Conservation (phyloP, 2,888 invertebrate species). For the Polymixis flavicincta region DNA sequence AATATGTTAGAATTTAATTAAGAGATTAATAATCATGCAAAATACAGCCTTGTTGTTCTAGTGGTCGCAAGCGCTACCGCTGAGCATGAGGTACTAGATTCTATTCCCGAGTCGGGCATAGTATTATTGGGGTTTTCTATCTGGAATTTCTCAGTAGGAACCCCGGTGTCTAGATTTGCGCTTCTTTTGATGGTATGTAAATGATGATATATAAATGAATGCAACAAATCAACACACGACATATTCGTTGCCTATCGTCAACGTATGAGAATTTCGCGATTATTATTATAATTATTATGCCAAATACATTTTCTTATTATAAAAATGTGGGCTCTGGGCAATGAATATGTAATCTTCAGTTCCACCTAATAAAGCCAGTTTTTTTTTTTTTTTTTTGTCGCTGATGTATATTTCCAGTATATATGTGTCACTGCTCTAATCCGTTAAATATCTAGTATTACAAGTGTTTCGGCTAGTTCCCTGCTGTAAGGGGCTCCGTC, state of each 20-base stretch:
- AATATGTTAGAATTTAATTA: no score
- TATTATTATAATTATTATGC: constrained; percentile 29
- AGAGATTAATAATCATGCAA: not conserved
- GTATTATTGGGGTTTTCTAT: no score
- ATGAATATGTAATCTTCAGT: constrained; percentile 7
- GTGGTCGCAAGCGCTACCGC: no score
- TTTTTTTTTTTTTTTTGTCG: not conserved
- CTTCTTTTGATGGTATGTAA: no score
- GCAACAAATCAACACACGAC: constrained; percentile 23
- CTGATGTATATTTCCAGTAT: constrained; percentile 36
- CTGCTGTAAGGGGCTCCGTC: constrained; percentile 45
- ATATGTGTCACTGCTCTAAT: constrained; percentile 30
- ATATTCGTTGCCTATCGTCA: constrained; percentile 10
- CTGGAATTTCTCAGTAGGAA: no score
- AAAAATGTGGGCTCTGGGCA: constrained; percentile 18
- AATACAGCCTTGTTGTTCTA: no score
- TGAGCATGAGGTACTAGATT: no score
- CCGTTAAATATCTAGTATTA: constrained; percentile 55
- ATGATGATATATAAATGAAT: not conserved
- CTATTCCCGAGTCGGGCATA: no score
- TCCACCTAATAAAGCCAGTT: not conserved
- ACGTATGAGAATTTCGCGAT: not conserved
- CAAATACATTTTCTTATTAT: constrained; percentile 30
- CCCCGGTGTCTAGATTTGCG: no score
- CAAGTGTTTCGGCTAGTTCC: constrained; percentile 40